Conservation (phyloP, 1,140 invertebrate species). For the Goniozus legneri region DNA sequence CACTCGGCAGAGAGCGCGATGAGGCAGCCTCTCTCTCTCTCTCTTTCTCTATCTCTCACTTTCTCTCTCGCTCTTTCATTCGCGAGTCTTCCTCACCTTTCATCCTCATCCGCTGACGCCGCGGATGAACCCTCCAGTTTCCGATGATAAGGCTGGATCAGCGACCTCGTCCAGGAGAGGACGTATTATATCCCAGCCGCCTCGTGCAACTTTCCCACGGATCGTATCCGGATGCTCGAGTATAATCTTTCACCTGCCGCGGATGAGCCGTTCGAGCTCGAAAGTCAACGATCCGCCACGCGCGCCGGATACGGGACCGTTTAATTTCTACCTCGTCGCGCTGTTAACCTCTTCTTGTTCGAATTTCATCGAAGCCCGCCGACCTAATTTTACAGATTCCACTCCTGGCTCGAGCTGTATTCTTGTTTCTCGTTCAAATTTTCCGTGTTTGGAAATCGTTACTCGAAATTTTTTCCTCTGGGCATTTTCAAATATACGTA, state of each 20-base stretch:
- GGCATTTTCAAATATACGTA: too few species aligned
- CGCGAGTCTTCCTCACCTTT: conserved; percentile 2
- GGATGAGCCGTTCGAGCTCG: conserved; percentile 8
- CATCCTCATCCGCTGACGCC: too few species aligned
- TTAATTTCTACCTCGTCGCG: too few species aligned
- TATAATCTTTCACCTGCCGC: conserved; percentile 25
- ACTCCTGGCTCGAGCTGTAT: too few species aligned
- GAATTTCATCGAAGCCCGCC: too few species aligned
- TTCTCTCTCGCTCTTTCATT: not conserved
- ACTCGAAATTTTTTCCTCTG: too few species aligned
- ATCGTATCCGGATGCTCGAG: conserved; percentile 17
- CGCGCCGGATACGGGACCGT: too few species aligned
- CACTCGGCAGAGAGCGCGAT: conserved; percentile 32
- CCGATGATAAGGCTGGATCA: conserved; percentile 28
- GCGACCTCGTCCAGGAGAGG: conserved; percentile 25
- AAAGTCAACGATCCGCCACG: too few species aligned
- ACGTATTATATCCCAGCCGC: conserved; percentile 26
- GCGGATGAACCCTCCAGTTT: conserved; percentile 21
- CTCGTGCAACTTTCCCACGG: conserved; percentile 22
- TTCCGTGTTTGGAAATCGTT: too few species aligned
- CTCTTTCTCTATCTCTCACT: not conserved
- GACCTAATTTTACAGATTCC: too few species aligned
- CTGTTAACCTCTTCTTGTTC: too few species aligned
- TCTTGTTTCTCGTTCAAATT: too few species aligned
- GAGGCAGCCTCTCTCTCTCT: conserved; percentile 15